Evolutionary conservation across 2,888 invertebrate genomes (phyloP).

Genomic region (Camptogramma bilineatum): DNA sequence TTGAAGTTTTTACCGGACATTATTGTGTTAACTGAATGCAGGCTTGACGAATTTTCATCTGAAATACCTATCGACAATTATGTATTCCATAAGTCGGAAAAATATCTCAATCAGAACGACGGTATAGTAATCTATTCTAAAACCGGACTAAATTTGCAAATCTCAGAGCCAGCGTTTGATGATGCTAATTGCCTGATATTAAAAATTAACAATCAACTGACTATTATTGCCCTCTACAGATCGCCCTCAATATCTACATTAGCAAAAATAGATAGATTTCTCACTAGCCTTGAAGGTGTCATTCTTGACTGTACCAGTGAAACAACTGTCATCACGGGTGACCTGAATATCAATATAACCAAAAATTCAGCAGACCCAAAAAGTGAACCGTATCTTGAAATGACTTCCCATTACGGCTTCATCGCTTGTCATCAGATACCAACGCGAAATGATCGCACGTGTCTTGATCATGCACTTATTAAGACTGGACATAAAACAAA

Average conservation of each 20-base stretch:
- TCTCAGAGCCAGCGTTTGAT: slow-evolving; percentile 11
- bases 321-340: slow-evolving; percentile 8
- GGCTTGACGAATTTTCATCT: slow-evolving; percentile 6
- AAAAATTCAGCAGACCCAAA: slow-evolving; percentile 9
- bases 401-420: slow-evolving; percentile 17
- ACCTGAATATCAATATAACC: slow-evolving; percentile 13
- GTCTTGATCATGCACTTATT: slow-evolving; percentile 14
- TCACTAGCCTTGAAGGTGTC: slow-evolving; percentile 1
- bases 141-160: not conserved
- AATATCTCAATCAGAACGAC: slow-evolving; percentile 21
- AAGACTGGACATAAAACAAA: not conserved
- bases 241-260: not conserved
- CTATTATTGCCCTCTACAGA: slow-evolving; percentile 6
- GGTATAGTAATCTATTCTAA: slow-evolving; percentile 16
- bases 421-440: slow-evolving; percentile 13
- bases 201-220: not conserved
- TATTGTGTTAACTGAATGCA: slow-evolving; percentile 17
- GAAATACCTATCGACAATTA: slow-evolving; percentile 11
- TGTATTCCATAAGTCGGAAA: slow-evolving; percentile 1
- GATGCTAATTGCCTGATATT: slow-evolving; percentile 19
- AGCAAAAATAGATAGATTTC: slow-evolving; percentile 4
- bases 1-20: slow-evolving; percentile 16
- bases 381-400: slow-evolving; percentile 14
- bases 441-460: not conserved
- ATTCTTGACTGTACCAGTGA: not conserved